Evolutionary conservation across 2,113 vertebrate species (phyloP).

Genomic region (Ictidomys tridecemlineatus): DNA sequence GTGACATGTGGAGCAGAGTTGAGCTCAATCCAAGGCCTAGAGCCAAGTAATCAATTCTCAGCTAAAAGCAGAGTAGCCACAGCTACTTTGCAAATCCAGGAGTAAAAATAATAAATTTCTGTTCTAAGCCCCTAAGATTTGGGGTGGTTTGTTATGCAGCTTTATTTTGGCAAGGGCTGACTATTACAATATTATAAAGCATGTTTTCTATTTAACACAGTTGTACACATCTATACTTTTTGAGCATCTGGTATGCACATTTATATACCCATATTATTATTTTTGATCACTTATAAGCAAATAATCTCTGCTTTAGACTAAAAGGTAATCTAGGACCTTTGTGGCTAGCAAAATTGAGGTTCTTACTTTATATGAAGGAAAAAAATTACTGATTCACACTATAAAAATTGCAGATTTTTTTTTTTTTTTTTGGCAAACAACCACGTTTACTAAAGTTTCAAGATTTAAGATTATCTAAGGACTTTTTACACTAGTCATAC

Average conservation of each 20-base stretch:
- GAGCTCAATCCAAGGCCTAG: not conserved
- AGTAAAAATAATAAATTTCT: not conserved
- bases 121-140: not conserved
- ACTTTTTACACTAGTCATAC: not conserved
- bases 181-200: not conserved
- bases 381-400: not conserved
- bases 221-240: not conserved
- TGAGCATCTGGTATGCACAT: not conserved
- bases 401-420: not conserved
- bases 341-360: not conserved
- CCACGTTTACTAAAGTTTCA: conserved; percentile 19
- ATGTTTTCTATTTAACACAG: not conserved
- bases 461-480: not conserved
- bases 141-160: not conserved
- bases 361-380: not conserved
- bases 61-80: not conserved
- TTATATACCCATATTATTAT: not conserved
- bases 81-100: not conserved
- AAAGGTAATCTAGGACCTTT: not conserved
- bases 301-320: not conserved
- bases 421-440: not conserved
- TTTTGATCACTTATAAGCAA: not conserved
- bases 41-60: not conserved
- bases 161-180: not conserved
- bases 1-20: not conserved